These are phyloP conservation scores for Thalassophryne amazonica DNA, from an alignment of 2,797 vertebrate genomes.

Conservation along the genomic window DNA sequence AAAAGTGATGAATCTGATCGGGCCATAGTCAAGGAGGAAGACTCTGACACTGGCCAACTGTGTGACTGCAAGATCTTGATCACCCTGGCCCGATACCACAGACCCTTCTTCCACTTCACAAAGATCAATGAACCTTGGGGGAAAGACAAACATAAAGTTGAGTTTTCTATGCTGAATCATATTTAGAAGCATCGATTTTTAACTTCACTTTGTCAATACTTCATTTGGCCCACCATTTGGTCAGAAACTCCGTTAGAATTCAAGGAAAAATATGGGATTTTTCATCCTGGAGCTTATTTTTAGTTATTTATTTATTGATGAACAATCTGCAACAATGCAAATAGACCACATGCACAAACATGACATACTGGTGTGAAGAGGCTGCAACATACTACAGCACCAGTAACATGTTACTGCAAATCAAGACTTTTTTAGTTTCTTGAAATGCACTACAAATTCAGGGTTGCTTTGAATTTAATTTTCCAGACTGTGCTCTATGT, in stretches of 20 bases:
- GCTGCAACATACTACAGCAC: too few species aligned
- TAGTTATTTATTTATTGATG: too few species aligned
- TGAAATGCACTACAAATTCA: too few species aligned
- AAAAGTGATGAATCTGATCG: conserved; percentile 40
- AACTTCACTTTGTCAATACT: not conserved
- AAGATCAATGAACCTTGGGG: conserved; percentile 62
- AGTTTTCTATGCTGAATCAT: not conserved
- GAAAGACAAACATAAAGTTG: not conserved
- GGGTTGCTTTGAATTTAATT: too few species aligned
- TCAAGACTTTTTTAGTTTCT: too few species aligned
- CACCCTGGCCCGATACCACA: conserved; percentile 64
- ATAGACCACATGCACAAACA: too few species aligned
- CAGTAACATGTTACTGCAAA: too few species aligned
- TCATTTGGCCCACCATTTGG: not conserved
- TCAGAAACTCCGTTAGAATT: not conserved
- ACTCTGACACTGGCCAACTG: conserved; percentile 49
- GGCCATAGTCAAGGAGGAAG: conserved; percentile 67
- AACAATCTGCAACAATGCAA: too few species aligned
- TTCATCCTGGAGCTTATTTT: too few species aligned
- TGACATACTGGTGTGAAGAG: too few species aligned
- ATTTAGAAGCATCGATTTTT: accelerated
- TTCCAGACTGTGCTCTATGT: too few species aligned
- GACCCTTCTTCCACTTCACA: conserved; percentile 33
- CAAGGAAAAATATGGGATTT: not conserved
- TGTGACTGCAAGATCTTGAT: conserved; percentile 44